Percentiles rank a stretch among this genome's conserved stretches.
Evolutionary conservation across 2,888 invertebrate species (phyloP).

Genomic region (Rotaria macrura): DNA sequence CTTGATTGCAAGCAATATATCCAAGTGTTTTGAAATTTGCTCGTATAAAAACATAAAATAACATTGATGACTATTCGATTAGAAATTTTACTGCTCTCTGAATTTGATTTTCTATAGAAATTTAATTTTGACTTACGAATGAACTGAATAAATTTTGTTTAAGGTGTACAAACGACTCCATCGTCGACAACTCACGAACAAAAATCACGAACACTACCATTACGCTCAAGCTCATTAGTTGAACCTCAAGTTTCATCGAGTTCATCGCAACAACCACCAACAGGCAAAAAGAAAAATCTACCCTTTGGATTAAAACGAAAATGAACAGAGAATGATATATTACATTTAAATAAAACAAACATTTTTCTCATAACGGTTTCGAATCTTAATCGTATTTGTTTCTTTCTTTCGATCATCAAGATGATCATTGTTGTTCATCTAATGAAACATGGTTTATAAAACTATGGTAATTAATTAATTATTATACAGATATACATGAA

Average conservation of each 20-base stretch:
- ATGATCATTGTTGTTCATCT: neutral
- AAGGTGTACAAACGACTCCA: neutral
- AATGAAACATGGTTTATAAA: neutral
- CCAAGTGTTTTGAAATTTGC: too few relatives aligned
- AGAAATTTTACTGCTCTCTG: too few relatives aligned
- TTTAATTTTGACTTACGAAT: too few relatives aligned
- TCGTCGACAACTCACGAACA: neutral
- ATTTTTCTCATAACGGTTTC: neutral
- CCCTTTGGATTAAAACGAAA: neutral
- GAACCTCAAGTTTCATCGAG: neutral
- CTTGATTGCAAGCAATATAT: too few relatives aligned
- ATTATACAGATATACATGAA: neutral
- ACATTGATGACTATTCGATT: too few relatives aligned
- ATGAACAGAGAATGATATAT: slow-evolving; percentile 5
- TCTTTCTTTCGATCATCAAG: neutral
- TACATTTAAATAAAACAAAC: neutral
- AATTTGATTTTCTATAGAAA: too few relatives aligned
- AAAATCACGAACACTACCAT: slow-evolving; percentile 17
- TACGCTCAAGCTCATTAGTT: neutral
- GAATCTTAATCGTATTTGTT: neutral
- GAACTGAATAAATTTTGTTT: neutral
- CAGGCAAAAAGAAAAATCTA: slow-evolving; percentile 10
- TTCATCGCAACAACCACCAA: neutral
- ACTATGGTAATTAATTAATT: neutral
- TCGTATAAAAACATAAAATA: too few relatives aligned